These are phyloP conservation scores for Notiomystis cincta DNA, from an alignment of 2,113 vertebrate genomes.

Conservation along the genomic window DNA sequence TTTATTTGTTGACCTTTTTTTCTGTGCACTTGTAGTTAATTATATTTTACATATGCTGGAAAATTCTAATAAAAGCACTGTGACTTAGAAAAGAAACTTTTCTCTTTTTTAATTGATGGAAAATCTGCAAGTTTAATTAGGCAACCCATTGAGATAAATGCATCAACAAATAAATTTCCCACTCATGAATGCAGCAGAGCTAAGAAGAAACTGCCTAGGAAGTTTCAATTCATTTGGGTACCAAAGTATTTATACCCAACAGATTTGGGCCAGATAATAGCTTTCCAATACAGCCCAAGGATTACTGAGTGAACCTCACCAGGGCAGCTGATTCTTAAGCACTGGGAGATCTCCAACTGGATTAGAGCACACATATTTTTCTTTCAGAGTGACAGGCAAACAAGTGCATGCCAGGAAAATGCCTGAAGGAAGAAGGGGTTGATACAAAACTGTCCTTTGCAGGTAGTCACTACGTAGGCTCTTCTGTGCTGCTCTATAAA, in stretches of 20 bases:
- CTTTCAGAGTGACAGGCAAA: neutral
- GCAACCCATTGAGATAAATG: slow-evolving; percentile 47
- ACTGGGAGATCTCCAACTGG: neutral
- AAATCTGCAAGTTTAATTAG: slow-evolving; percentile 65
- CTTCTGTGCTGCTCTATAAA: neutral
- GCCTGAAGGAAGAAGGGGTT: neutral
- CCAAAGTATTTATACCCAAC: neutral
- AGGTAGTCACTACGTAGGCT: neutral
- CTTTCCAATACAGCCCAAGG: neutral
- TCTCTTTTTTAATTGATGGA: slow-evolving; percentile 19
- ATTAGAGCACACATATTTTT: neutral
- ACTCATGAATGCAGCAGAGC: neutral
- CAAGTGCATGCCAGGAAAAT: neutral
- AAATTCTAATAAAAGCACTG: slow-evolving; percentile 57
- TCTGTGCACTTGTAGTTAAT: neutral
- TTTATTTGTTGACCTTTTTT: neutral
- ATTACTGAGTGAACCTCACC: neutral
- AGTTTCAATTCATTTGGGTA: slow-evolving; percentile 28
- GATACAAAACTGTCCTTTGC: neutral
- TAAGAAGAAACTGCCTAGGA: neutral
- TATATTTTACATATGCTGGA: neutral
- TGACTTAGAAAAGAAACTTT: slow-evolving; percentile 17
- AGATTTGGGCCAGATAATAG: slow-evolving; percentile 9
- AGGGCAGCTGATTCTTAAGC: neutral
- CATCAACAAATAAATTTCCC: slow-evolving; percentile 51